These are phyloP conservation scores for Epinephelus moara DNA, from an alignment of 2,113 vertebrate species.

Conservation along the genomic window DNA sequence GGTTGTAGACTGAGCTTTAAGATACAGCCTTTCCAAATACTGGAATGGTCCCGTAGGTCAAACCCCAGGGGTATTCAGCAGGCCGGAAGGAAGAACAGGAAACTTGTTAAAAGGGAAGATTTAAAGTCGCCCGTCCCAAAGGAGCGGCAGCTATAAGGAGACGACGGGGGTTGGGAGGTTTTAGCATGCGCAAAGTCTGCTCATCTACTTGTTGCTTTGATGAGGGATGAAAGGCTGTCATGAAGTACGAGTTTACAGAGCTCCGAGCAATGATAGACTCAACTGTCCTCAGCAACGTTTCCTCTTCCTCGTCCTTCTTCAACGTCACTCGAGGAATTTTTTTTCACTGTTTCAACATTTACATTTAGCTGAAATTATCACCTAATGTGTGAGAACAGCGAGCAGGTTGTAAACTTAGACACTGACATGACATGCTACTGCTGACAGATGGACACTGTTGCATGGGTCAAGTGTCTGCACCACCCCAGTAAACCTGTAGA, in stretches of 20 bases:
- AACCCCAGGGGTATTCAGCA: conserved; percentile 64
- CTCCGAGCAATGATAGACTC: conserved; percentile 82
- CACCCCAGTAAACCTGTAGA: conserved; percentile 14
- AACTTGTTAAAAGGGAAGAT: conserved; percentile 91
- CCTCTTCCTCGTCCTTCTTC: conserved; percentile 40
- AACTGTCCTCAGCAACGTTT: conserved; percentile 70
- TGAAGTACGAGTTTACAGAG: conserved; percentile 83
- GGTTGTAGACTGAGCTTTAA: conserved; percentile 56
- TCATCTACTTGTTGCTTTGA: conserved; percentile 94
- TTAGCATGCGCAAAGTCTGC: conserved; percentile 83
- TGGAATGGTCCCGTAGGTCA: conserved; percentile 58
- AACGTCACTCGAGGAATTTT: conserved; percentile 15
- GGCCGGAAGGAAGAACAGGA: conserved; percentile 85
- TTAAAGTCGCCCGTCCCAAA: conserved; percentile 82
- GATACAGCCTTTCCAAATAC: conserved; percentile 58
- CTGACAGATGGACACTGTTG: conserved; percentile 22
- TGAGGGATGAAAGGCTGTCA: conserved; percentile 90
- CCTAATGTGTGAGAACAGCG: neutral
- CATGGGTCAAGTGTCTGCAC: conserved; percentile 25
- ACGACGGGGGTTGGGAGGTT: conserved; percentile 69
- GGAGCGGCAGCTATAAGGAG: conserved; percentile 75
- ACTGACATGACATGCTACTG: conserved; percentile 5
- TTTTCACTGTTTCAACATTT: conserved; percentile 22
- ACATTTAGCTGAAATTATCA: conserved; percentile 12
- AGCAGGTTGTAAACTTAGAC: neutral